Conservation (phyloP, 1,140 invertebrate species). For the Hylyphantes graminicola region DNA sequence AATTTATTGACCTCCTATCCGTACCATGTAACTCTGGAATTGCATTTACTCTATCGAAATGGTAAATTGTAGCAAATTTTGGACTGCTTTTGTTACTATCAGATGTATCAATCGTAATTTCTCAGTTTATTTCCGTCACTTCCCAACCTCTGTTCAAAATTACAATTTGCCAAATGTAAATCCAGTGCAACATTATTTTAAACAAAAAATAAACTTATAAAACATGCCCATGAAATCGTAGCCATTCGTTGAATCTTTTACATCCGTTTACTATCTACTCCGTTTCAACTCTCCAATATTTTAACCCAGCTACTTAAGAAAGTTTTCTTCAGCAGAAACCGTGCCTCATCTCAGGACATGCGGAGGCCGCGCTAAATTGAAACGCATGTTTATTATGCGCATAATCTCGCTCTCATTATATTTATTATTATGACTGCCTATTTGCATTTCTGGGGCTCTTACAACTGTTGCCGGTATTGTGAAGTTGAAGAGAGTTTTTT, state of each 20-base stretch:
- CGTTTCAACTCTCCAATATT: slow-evolving; percentile 29
- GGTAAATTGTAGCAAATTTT: too few species aligned
- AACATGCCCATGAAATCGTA: too few species aligned
- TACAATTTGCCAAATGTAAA: too few species aligned
- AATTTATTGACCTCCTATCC: too few species aligned
- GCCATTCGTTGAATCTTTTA: background rate
- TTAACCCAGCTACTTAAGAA: slow-evolving; percentile 49
- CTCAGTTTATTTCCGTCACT: too few species aligned
- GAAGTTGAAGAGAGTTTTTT: slow-evolving; percentile 15
- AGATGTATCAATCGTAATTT: too few species aligned
- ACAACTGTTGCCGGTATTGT: slow-evolving; percentile 6
- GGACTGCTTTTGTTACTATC: too few species aligned
- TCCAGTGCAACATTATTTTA: too few species aligned
- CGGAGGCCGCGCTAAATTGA: slow-evolving; percentile 35
- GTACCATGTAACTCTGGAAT: too few species aligned
- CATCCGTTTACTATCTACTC: slow-evolving; percentile 12
- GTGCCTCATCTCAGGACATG: slow-evolving; percentile 43
- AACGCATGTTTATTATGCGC: slow-evolving; percentile 57
- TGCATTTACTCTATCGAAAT: too few species aligned
- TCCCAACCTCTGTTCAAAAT: too few species aligned
- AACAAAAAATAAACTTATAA: too few species aligned
- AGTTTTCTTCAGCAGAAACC: slow-evolving; percentile 22
- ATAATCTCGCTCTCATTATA: slow-evolving; percentile 52
- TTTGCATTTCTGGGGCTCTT: slow-evolving; percentile 25
- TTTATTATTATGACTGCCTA: slow-evolving; percentile 55